Percentiles rank a stretch among this genome's conserved stretches.
Conservation (phyloP, 2,888 invertebrate genomes). For the Pterobdella sp. region DNA sequence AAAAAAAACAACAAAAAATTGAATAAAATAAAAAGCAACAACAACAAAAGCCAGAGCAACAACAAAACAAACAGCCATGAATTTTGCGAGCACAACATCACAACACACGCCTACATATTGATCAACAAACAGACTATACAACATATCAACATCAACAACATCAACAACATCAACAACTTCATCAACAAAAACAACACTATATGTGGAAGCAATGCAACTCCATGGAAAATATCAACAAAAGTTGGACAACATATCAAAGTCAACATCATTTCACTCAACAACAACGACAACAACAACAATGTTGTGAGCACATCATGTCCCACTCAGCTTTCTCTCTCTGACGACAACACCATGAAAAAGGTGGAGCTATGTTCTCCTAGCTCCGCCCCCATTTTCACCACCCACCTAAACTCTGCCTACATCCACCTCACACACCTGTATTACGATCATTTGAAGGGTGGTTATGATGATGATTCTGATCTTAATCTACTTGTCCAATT, state of each 20-base stretch:
- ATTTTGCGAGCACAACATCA: not conserved
- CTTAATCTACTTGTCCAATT: too few relatives aligned
- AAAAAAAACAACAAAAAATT: not conserved
- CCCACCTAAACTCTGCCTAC: not conserved
- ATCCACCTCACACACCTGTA: not conserved
- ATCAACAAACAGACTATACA: slow-evolving; percentile 4
- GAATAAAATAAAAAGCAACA: not conserved
- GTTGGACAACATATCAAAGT: slow-evolving; percentile 26
- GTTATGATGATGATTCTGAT: not conserved
- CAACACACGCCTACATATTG: not conserved
- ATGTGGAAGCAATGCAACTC: slow-evolving; percentile 17
- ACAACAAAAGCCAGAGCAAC: slow-evolving; percentile 8
- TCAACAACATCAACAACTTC: not conserved
- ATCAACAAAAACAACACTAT: not conserved
- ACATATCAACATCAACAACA: slow-evolving; percentile 6
- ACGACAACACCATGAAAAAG: not conserved
- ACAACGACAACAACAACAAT: not conserved
- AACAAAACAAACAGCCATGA: not conserved
- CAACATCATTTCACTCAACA: not conserved
- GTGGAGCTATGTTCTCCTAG: not conserved
- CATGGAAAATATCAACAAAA: slow-evolving; percentile 23
- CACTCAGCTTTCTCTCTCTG: too few relatives aligned
- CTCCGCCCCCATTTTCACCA: too few relatives aligned
- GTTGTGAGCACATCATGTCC: not conserved
- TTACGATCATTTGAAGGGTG: not conserved